Evolutionary conservation across 92 coral and sea anemone species (phyloP).

Genomic region (Bergia puertoricense): DNA sequence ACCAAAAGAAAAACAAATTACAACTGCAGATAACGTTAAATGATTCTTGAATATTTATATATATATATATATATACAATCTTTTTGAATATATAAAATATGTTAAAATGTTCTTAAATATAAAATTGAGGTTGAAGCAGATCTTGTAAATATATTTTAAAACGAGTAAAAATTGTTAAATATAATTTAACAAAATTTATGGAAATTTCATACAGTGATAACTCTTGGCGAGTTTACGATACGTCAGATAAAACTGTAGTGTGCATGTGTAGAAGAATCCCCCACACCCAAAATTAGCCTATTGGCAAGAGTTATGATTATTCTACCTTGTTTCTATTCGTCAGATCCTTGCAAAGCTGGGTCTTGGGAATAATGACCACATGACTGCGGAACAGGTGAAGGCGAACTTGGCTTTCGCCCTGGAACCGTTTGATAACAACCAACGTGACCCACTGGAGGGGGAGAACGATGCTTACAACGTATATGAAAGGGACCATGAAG

Average conservation of each 20-base stretch:
- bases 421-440: slow-evolving; percentile 7
- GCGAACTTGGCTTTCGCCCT: neutral
- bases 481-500: neutral
- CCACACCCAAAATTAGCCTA: neutral
- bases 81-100: no score
- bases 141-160: no score
- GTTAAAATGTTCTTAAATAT: no score
- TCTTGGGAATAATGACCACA: slow-evolving; percentile 3
- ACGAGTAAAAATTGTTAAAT: no score
- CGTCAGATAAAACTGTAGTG: neutral
- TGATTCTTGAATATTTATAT: no score
- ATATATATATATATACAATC: no score
- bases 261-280: neutral
- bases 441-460: slow-evolving; percentile 34
- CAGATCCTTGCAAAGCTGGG: slow-evolving; percentile 37
- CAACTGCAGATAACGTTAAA: neutral
- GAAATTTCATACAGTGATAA: no score
- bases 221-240: no score
- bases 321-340: neutral
- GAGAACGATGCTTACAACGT: slow-evolving; percentile 34
- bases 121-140: no score
- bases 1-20: no score
- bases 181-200: no score
- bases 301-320: neutral
- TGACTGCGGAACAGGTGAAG: slow-evolving; percentile 22